These are phyloP conservation scores for Amphiprion clarkii DNA, from an alignment of 2,797 vertebrate genomes.

Conservation along the genomic window DNA sequence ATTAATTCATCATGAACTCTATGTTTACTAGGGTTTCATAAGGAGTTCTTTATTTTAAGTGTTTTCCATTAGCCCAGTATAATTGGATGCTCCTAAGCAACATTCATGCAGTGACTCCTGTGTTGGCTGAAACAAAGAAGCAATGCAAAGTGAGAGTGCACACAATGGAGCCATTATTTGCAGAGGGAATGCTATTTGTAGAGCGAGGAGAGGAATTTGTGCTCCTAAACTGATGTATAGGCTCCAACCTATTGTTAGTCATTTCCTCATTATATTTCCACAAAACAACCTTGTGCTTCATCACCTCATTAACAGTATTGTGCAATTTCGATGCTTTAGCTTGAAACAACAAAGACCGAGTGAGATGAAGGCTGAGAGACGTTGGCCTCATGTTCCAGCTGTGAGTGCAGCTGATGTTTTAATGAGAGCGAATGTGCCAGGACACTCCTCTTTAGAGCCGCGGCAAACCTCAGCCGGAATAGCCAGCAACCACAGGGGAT, in stretches of 20 bases:
- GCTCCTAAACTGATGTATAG: constrained; percentile 63
- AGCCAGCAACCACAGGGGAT: constrained; percentile 45
- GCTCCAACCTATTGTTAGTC: constrained; percentile 69
- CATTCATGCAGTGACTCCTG: constrained; percentile 57
- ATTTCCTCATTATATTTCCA: constrained; percentile 72
- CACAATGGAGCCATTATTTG: constrained; percentile 72
- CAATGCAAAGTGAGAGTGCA: constrained; percentile 57
- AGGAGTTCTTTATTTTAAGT: constrained; percentile 75
- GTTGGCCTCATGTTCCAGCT: constrained; percentile 52
- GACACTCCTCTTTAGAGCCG: constrained; percentile 34
- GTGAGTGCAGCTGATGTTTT: constrained; percentile 65
- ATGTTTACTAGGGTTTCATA: constrained; percentile 66
- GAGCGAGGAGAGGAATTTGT: constrained; percentile 50
- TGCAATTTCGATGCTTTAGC: constrained; percentile 45
- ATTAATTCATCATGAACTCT: constrained; percentile 68
- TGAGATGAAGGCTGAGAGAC: constrained; percentile 47
- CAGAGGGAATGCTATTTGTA: constrained; percentile 70
- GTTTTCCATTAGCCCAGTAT: constrained; percentile 73
- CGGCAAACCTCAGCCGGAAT: constrained; percentile 32
- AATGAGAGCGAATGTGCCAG: constrained; percentile 65
- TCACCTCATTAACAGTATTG: constrained; percentile 58
- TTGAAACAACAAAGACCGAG: constrained; percentile 57
- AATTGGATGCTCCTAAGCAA: constrained; percentile 74
- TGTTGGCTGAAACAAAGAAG: constrained; percentile 71
- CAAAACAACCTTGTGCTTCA: constrained; percentile 61